These are phyloP conservation scores for Antheraea assamensis DNA, from an alignment of 2,888 invertebrate species.

Conservation along the genomic window DNA sequence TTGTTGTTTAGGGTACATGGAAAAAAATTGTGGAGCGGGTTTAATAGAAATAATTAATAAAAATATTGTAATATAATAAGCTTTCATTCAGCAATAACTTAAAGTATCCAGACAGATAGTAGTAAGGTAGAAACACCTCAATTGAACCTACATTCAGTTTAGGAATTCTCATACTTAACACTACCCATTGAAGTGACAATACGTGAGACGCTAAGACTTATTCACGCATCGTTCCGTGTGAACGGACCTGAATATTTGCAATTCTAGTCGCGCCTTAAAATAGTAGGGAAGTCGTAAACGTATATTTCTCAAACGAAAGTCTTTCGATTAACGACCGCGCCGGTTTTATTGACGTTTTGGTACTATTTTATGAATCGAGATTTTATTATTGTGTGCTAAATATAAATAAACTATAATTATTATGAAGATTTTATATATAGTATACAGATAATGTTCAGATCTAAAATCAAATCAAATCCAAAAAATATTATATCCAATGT, in stretches of 20 bases:
- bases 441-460: neutral
- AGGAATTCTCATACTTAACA: neutral
- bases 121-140: too few relatives aligned
- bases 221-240: slow-evolving; percentile 49
- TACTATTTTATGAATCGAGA: slow-evolving; percentile 26
- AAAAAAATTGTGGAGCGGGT: too few relatives aligned
- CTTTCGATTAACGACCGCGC: slow-evolving; percentile 42
- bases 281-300: slow-evolving; percentile 46
- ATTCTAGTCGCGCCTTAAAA: slow-evolving; percentile 38
- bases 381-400: neutral
- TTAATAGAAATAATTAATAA: too few relatives aligned
- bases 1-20: too few relatives aligned
- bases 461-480: too few relatives aligned
- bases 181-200: slow-evolving; percentile 23
- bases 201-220: slow-evolving; percentile 25
- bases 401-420: neutral
- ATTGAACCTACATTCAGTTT: neutral
- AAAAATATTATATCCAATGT: too few relatives aligned
- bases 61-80: too few relatives aligned
- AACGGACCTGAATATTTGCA: slow-evolving; percentile 44
- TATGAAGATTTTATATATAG: neutral
- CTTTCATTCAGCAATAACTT: too few relatives aligned
- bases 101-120: too few relatives aligned
- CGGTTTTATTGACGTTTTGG: slow-evolving; percentile 34
- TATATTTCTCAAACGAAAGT: slow-evolving; percentile 44